Evolutionary conservation across 1,140 invertebrate species (phyloP), one percentile per base, ranked within the genome.

Genomic region (Ridgeia piscesae): DNA sequence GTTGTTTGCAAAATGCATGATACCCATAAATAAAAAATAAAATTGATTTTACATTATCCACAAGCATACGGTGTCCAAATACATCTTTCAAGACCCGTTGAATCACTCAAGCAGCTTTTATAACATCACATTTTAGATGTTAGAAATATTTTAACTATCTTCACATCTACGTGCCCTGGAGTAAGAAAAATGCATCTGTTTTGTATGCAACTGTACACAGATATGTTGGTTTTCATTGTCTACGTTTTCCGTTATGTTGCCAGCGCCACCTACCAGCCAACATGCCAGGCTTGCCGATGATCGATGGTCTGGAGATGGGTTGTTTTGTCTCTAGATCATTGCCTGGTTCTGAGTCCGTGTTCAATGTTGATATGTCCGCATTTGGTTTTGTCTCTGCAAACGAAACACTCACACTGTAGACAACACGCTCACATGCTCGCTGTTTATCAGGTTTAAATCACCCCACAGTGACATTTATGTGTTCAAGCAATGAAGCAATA

Each of bases 201-300:
- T 77, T 27, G 2, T 14, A 77, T 77, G 27, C 27, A 77, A 77
- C 6, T 77, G 4, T 21, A 77, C 27, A 77, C 58, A 77, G 58
- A 77, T 77, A 21, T 77, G 58, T 58, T 35, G 58, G 35, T 89
- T 27, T 35, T 35, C 14, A 89, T 11, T n/a, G 33, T 35, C 1
- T 8, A 92, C 91, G 33, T 6, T 35, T 35, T 89, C 33, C 34
- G 34, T 21, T 34, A 8, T 91, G 35, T 91, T 91, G 11, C 8
- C 58, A 77, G 17, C 27, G 17, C 21, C 88, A 94, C 94, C 96
- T 96, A 99, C 98, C 98, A 95, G 98, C 98, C 94, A 99, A 96
- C 92, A 99, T 98, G 94, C 98, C 98, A 88, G 98, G 98, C 96
- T 99, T 98, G 93, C 98, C 98, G 96, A 99, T 98, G 97, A 99